Conservation (phyloP, 2,113 vertebrate species). For the Ceyx melanurus region DNA sequence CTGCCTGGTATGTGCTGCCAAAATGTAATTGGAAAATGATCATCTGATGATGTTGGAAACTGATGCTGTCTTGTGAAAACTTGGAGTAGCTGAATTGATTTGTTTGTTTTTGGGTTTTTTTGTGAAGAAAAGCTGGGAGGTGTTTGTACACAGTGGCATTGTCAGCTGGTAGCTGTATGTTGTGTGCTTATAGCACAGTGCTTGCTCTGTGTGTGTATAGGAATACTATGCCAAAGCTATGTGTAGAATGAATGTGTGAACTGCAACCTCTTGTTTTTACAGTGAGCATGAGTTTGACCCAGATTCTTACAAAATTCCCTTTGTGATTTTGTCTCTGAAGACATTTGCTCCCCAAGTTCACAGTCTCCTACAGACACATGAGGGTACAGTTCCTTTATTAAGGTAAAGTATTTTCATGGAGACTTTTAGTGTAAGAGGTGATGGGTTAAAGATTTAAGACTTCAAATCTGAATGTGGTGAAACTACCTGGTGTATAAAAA, state of each 20-base stretch:
- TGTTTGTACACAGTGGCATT: neutral
- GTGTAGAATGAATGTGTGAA: neutral
- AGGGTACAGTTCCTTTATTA: constrained; percentile 91
- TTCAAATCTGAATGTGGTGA: neutral
- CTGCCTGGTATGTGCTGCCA: neutral
- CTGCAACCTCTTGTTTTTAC: constrained; percentile 2
- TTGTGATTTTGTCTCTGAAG: constrained; percentile 90
- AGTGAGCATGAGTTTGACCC: constrained; percentile 97
- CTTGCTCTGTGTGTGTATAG: neutral
- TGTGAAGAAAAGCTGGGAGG: neutral
- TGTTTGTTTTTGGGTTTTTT: neutral
- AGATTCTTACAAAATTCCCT: constrained; percentile 91
- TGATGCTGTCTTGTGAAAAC: neutral
- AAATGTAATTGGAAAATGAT: neutral
- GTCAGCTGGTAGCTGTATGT: neutral
- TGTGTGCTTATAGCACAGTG: rapidly evolving
- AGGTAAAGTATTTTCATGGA: constrained; percentile 77
- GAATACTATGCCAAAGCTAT: neutral
- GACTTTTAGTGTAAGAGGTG: neutral
- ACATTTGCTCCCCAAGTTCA: constrained; percentile 91
- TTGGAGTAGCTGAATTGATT: neutral
- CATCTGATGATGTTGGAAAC: neutral
- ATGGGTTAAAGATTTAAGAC: neutral
- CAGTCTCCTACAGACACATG: constrained; percentile 91
- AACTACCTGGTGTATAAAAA: neutral